phyloP scores from a whole-genome alignment of 2,797 vertebrate species.

The Erethizon dorsatum region DNA sequence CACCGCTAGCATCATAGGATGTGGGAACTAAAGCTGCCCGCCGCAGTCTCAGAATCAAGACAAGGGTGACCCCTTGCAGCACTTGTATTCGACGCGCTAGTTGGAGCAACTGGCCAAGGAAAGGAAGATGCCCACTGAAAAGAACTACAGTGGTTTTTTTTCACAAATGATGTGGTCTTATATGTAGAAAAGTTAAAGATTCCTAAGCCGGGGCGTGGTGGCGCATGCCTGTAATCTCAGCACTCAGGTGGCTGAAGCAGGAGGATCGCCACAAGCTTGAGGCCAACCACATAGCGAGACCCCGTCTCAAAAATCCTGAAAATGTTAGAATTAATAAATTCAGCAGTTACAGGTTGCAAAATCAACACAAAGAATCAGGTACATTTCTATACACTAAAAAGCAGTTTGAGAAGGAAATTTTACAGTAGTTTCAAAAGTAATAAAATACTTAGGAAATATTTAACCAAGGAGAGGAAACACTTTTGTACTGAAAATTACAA shows the following conservation, averaged over 20 bases:
- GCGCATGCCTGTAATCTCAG: too few species aligned
- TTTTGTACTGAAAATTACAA: background rate
- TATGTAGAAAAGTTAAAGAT: background rate
- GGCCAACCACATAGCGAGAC: too few species aligned
- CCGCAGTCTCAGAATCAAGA: background rate
- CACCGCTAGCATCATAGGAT: too few species aligned
- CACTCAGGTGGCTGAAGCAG: too few species aligned
- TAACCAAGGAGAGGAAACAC: background rate
- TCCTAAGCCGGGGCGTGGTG: background rate
- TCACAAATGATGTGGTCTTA: background rate
- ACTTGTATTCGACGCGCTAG: too few species aligned
- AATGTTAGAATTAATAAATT: background rate
- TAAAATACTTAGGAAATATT: background rate
- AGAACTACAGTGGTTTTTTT: background rate
- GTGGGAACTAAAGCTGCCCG: background rate
- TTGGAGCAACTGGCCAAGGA: background rate
- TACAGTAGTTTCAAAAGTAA: background rate
- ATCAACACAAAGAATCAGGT: background rate
- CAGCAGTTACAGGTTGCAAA: background rate
- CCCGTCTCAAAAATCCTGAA: background rate
- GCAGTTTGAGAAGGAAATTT: background rate
- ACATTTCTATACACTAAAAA: background rate
- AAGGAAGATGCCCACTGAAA: too few species aligned
- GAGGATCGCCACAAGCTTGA: background rate
- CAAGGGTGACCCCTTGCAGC: too few species aligned